These are phyloP conservation scores for Eurystomus glaucurus DNA, from an alignment of 2,797 vertebrate genomes.

Conservation along the genomic window DNA sequence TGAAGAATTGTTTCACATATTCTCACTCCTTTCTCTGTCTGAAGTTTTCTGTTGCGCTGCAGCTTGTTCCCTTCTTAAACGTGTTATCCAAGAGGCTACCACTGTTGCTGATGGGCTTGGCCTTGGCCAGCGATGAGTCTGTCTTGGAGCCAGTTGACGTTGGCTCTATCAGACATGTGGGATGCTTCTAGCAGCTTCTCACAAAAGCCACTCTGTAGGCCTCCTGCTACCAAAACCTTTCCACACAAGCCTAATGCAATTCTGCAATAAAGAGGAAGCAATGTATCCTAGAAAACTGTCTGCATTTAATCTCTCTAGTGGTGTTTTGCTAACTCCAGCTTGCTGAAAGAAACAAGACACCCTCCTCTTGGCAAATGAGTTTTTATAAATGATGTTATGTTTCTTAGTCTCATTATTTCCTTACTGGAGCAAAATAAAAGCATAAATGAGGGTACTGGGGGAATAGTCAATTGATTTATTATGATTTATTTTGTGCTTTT, in stretches of 20 bases:
- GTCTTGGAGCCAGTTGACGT: background rate
- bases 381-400: constrained; percentile 30
- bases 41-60: background rate
- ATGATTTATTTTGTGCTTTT: constrained; percentile 21
- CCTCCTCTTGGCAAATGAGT: background rate
- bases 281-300: background rate
- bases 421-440: constrained; percentile 26
- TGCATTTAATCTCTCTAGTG: background rate
- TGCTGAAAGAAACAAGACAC: background rate
- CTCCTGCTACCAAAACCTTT: background rate
- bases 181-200: background rate
- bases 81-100: background rate
- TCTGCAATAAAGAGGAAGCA: background rate
- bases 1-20: background rate
- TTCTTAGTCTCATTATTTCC: constrained; percentile 66
- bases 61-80: background rate
- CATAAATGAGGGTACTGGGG: background rate
- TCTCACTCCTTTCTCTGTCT: background rate
- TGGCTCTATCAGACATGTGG: background rate
- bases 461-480: background rate
- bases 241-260: background rate
- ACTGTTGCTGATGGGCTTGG: background rate
- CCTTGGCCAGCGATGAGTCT: background rate
- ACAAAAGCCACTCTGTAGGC: background rate
- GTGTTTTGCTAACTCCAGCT: background rate